Conservation (phyloP, 2,888 invertebrate species). For the Drosophila demipolita region DNA sequence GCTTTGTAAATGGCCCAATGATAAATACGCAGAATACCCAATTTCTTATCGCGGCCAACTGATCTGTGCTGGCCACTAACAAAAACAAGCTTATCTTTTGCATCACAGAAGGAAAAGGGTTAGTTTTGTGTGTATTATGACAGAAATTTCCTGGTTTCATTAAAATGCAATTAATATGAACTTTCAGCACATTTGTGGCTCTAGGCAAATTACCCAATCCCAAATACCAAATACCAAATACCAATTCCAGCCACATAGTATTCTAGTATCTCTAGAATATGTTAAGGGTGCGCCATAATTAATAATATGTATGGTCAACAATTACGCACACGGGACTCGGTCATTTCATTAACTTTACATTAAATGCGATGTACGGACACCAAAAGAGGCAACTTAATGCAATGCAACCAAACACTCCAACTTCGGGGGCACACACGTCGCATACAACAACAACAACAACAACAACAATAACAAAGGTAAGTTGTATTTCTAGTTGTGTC, state of each 20-base stretch:
- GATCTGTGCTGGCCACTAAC: conserved; percentile 26
- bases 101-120: conserved; percentile 30
- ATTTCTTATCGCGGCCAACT: conserved; percentile 25
- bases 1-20: conserved; percentile 17
- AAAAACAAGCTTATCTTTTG: background rate
- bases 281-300: conserved; percentile 75
- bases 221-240: background rate
- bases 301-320: conserved; percentile 65
- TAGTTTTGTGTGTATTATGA: conserved; percentile 13
- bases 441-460: conserved; percentile 17
- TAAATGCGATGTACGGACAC: conserved; percentile 45
- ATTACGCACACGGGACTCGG: conserved; percentile 46
- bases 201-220: conserved; percentile 42
- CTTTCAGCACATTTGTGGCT: conserved; percentile 72
- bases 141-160: conserved; percentile 59
- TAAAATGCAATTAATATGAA: conserved; percentile 78
- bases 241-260: background rate
- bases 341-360: conserved; percentile 73
- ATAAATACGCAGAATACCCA: conserved; percentile 30
- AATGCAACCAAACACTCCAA: conserved; percentile 35
- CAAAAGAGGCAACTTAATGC: conserved; percentile 18
- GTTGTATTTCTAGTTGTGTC: background rate
- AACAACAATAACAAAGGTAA: conserved; percentile 16
- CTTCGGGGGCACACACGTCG: conserved; percentile 38
- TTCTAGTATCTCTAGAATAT: conserved; percentile 25